Percentiles rank a stretch among this genome's conserved stretches.
phyloP scores from a whole-genome alignment of 2,113 vertebrate species.

The Phocoena sinus region DNA sequence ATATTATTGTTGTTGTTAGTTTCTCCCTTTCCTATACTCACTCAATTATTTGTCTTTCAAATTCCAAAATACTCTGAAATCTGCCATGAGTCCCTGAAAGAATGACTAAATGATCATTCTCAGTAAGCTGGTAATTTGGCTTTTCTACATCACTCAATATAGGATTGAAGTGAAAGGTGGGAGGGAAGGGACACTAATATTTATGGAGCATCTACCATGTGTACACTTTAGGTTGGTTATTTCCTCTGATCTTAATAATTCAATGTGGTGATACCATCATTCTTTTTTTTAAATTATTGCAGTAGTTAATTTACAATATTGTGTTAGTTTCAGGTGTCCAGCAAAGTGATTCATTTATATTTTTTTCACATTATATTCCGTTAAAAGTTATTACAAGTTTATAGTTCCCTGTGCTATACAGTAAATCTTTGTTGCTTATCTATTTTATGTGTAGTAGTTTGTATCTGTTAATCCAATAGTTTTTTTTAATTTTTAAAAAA shows the following conservation, averaged over 20 bases:
- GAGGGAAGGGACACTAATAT: neutral
- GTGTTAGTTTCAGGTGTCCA: neutral
- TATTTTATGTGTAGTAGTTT: neutral
- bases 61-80: neutral
- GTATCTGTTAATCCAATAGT: too few relatives aligned
- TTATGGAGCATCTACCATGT: neutral
- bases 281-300: neutral
- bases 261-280: neutral
- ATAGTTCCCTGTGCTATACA: neutral
- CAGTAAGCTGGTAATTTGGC: neutral
- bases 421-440: neutral
- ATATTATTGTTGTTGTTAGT: neutral
- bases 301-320: neutral
- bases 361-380: neutral
- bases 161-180: neutral
- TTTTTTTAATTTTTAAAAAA: too few relatives aligned
- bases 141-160: neutral
- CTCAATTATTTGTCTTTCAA: slow-evolving; percentile 19
- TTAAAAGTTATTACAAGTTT: neutral
- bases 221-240: neutral
- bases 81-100: neutral
- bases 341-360: neutral
- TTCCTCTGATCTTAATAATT: neutral
- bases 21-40: neutral
- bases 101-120: neutral